Base-by-base conservation (phyloP, 2,113 vertebrate species). In the Nibea coibor region DNA sequence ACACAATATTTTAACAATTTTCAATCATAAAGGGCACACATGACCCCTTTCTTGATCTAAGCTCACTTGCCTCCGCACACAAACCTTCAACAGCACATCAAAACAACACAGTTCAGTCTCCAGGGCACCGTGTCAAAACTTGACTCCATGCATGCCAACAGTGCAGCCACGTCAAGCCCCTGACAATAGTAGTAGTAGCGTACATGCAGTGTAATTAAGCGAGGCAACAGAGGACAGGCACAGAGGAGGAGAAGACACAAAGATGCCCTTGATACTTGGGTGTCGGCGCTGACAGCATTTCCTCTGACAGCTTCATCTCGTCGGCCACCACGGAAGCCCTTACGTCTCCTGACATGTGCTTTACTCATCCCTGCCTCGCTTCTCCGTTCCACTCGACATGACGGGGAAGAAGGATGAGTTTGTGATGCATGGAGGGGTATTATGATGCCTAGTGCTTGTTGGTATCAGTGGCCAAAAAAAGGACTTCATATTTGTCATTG, bases 261-360 rank as follows among this genome's bases (percentile, higher is more conserved):
- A 87, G 85, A 94, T 92, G 91, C 92, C 93, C 91, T 89, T 93
- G 92, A 93, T 93, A 87, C 89, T 90, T 64, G 81, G 88, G 90
- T 90, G 90, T 93, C 78, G 81, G 87, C 71, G 74, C 78, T 94
- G 94, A 94, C 93, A 91, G 91, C 87, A 93, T 94, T 88, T 72
- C 89, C 88, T 91, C 72, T 94, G 94, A 94, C 94, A 93, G 93
- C 90, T 92, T 89, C 88, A 87, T 90, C 86, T 93, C 77, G 20
- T 73, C 78, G 83, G 81, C 88, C 64, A 66, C 73, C 61, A 20
- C 79, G 82, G 84, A 85, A 81, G 75, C 82, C 83, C 91, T 94
- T 90, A 94, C 90, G 82, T 89, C 92, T 90, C 85, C 89, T 94
- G 94, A 94, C 94, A 92, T 92, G 89, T 88, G 88, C 90, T 87